Base-by-base conservation (phyloP, 2,797 vertebrate genomes). In the Xenentodon cancila region DNA sequence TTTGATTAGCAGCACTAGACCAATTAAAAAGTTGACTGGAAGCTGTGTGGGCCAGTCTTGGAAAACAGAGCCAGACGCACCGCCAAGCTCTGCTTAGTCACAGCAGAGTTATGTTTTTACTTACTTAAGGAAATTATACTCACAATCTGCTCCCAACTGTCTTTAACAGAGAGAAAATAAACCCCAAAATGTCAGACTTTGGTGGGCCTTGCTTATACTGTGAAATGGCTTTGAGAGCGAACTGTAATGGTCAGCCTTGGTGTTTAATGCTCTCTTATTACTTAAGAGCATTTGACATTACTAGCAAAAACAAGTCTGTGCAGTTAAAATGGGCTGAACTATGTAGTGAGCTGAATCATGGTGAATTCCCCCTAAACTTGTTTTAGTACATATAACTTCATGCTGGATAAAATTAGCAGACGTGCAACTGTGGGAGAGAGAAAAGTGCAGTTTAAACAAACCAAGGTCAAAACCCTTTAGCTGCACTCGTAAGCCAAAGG, bases 1-100 rank as follows among this genome's bases (percentile, higher is more conserved):
- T 84, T 91, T 90, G 89, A 92, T 92, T 89, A 90, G 88, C 80
- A 46, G 84, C 77, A 49, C 72, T 72, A 83, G 86, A 85, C 85
- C 83, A 89, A 84, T 86, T 89, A 91, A 67, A 80, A 83, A 82
- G 81, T 84, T 85, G 84, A 90, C 75, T 84, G 81, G 60, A 75
- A 86, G 72, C 73, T 49, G 65, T 63, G 37, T 22, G 3, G 73
- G 59, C 67, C 55, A 53, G 75, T 64, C 64, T 63, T 76, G 67
- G 74, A 81, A 80, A 82, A 67, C 59, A 45, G 64, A n/a, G 74
- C 82, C 84, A 84, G 75, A 68, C 53, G 37, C 48, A 49, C 37
- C 42, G 67, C 69, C 59, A 57, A 75, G 49, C 57, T 72, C 64
- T 53, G 68, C 51, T 74, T 66, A 59, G 53, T 18, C 15, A 22